A percentile compares a stretch with the other conserved stretches of the same genome.
These are phyloP conservation scores for Dascillus cervinus DNA, from an alignment of 2,888 invertebrate genomes.

Conservation along the genomic window DNA sequence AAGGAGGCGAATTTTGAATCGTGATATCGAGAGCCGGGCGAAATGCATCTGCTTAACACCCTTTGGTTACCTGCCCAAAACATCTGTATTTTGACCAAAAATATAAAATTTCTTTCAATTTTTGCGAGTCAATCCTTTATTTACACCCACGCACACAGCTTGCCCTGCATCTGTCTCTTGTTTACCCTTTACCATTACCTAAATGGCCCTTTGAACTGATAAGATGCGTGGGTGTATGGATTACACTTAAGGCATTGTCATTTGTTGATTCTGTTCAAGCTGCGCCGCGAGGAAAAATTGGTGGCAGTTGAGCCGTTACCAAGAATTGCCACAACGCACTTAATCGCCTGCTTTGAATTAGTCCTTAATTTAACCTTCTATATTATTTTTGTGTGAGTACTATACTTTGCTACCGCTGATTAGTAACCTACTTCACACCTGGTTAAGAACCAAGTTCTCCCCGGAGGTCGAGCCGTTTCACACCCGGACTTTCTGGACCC, in stretches of 20 bases:
- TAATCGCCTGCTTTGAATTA: no score
- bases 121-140: constrained; percentile 19
- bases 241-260: not conserved
- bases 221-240: constrained; percentile 13
- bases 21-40: no score
- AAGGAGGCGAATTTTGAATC: no score
- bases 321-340: no score
- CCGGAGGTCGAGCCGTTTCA: no score
- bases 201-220: constrained; percentile 11
- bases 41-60: constrained; percentile 30
- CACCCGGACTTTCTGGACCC: not conserved
- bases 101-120: constrained; percentile 16
- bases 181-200: constrained; percentile 11
- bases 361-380: not conserved
- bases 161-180: constrained; percentile 14
- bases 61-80: constrained; percentile 16
- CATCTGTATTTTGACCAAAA: constrained; percentile 17
- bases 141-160: constrained; percentile 17
- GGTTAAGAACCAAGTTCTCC: no score
- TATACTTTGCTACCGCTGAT: no score
- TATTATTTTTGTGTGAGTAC: no score
- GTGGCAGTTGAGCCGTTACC: not conserved
- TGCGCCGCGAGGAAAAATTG: not conserved
- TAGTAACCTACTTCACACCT: no score
- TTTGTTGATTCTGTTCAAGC: not conserved